These are phyloP conservation scores for Marronus borbonicus DNA, from an alignment of 2,888 invertebrate species.

Conservation along the genomic window DNA sequence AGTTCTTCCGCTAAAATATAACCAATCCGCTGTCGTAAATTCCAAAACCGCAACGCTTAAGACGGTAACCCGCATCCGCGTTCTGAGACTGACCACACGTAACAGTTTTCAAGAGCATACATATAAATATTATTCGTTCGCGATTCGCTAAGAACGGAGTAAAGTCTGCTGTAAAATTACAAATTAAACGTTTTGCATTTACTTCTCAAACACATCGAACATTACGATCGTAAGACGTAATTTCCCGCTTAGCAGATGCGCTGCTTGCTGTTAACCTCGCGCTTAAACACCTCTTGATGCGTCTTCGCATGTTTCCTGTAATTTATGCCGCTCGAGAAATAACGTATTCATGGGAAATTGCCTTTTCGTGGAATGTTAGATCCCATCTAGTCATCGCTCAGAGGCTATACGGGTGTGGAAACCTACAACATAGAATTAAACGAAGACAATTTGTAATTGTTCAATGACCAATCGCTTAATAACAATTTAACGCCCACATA, in stretches of 20 bases:
- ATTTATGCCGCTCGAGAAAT: not conserved
- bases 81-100: conserved; percentile 8
- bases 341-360: not conserved
- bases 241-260: not conserved
- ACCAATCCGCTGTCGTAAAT: conserved; percentile 18
- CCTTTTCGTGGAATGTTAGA: not conserved
- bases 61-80: conserved; percentile 3
- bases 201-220: too few relatives aligned
- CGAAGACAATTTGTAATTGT: too few relatives aligned
- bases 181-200: too few relatives aligned
- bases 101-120: not conserved
- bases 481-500: too few relatives aligned
- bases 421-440: too few relatives aligned
- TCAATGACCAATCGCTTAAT: too few relatives aligned
- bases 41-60: conserved; percentile 3
- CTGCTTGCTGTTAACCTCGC: not conserved
- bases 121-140: not conserved
- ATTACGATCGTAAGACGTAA: not conserved
- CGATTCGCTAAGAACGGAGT: not conserved
- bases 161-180: too few relatives aligned
- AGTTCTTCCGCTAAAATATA: conserved; percentile 11
- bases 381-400: not conserved
- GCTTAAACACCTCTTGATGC: not conserved
- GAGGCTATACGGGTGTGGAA: too few relatives aligned
- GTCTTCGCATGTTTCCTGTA: conserved; percentile 16